Evolutionary conservation across 1,140 invertebrate genomes (phyloP).

Genomic region (Contarinia nasturtii): DNA sequence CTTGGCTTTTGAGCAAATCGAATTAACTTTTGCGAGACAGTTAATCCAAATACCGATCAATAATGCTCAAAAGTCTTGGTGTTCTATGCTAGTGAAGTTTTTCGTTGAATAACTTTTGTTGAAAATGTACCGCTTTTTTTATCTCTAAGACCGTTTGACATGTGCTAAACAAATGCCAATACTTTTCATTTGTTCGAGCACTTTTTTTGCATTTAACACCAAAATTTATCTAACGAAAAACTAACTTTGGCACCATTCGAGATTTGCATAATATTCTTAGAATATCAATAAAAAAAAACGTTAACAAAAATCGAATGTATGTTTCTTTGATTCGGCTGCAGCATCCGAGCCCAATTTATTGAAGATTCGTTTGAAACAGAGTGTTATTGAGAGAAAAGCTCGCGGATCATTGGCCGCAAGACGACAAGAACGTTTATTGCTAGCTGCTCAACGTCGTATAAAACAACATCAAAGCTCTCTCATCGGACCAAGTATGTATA

Average conservation of each 20-base stretch:
- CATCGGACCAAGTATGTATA: background rate
- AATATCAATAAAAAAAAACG: background rate
- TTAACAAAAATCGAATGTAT: background rate
- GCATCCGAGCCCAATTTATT: slow-evolving; percentile 94
- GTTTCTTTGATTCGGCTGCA: slow-evolving; percentile 23
- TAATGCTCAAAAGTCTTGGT: background rate
- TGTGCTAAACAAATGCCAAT: background rate
- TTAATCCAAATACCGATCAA: background rate
- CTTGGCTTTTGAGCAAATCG: background rate
- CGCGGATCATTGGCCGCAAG: slow-evolving; percentile 66
- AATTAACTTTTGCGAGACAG: too few relatives aligned
- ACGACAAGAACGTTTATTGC: slow-evolving; percentile 53
- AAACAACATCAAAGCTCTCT: slow-evolving; percentile 32
- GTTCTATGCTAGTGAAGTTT: background rate
- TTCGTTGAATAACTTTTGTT: slow-evolving; percentile 3
- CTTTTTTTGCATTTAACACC: background rate
- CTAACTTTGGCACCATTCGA: background rate
- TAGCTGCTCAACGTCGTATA: slow-evolving; percentile 45
- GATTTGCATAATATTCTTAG: background rate
- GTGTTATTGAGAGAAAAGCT: slow-evolving; percentile 74
- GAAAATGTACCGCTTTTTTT: background rate
- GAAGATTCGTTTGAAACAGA: slow-evolving; percentile 90
- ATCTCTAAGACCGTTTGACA: slow-evolving; percentile 1
- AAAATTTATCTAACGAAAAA: background rate
- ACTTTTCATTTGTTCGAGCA: background rate